Evolutionary conservation across 1,140 invertebrate genomes (phyloP).

Genomic region (Mya arenaria): DNA sequence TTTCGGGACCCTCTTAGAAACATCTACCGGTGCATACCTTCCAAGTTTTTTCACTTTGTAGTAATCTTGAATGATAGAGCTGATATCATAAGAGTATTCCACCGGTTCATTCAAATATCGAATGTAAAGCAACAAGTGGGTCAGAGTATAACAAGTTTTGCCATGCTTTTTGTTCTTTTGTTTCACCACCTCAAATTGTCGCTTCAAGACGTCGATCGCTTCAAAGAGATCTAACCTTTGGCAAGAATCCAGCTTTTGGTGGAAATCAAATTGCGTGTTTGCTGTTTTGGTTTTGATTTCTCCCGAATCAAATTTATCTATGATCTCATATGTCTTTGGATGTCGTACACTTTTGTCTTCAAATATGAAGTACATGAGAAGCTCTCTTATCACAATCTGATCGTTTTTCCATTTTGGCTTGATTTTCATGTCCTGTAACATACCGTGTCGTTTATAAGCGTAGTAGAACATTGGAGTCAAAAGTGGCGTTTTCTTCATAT

Average conservation of each 20-base stretch:
- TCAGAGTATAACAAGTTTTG: no score
- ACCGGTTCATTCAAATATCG: no score
- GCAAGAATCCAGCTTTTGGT: background rate
- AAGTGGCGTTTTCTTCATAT: background rate
- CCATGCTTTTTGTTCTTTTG: background rate
- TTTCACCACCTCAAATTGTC: no score
- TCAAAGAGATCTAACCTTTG: background rate
- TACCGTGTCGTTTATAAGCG: background rate
- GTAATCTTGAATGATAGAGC: background rate
- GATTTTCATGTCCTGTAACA: constrained; percentile 2
- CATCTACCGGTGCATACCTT: background rate
- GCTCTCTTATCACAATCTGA: background rate
- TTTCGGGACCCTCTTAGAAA: background rate
- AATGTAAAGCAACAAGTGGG: no score
- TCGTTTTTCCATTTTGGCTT: background rate
- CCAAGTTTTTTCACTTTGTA: background rate
- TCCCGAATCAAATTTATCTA: background rate
- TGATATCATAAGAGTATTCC: background rate
- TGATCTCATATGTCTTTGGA: no score
- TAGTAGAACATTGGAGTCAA: background rate
- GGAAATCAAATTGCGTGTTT: background rate
- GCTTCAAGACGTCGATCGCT: background rate
- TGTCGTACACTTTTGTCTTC: background rate
- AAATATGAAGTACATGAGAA: background rate
- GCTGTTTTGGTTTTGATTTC: background rate